These are phyloP conservation scores for Chloromyia formosa DNA, from an alignment of 2,888 invertebrate genomes.

Conservation along the genomic window DNA sequence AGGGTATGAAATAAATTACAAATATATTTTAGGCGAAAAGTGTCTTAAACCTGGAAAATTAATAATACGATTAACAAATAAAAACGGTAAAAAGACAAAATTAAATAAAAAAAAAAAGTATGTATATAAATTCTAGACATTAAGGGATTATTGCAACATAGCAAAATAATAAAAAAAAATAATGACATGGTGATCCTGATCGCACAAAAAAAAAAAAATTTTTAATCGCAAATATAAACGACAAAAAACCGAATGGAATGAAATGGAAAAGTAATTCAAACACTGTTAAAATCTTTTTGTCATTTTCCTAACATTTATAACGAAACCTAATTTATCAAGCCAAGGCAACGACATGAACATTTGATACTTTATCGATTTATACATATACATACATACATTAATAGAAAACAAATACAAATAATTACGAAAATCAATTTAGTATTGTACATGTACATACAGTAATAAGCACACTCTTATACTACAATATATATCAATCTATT, in stretches of 20 bases:
- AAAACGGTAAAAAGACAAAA: neutral
- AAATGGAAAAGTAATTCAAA: neutral
- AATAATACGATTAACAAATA: conserved; percentile 27
- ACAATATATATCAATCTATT: neutral
- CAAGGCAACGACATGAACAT: neutral
- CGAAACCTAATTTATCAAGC: neutral
- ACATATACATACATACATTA: neutral
- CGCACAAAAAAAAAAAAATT: conserved; percentile 11
- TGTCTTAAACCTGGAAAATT: conserved; percentile 30
- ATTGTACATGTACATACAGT: neutral
- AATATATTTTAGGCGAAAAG: conserved; percentile 33
- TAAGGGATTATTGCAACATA: conserved; percentile 21
- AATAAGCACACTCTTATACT: neutral
- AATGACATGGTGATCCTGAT: conserved; percentile 15
- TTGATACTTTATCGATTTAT: neutral
- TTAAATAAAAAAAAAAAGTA: conserved; percentile 35
- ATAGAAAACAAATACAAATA: neutral
- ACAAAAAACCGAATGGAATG: no score
- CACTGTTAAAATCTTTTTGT: neutral
- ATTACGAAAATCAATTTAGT: no score
- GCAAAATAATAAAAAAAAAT: conserved; percentile 1
- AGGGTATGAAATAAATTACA: conserved; percentile 1
- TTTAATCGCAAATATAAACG: no score
- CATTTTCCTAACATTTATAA: neutral
- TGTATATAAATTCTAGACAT: conserved; percentile 35